Evolutionary conservation across 2,888 invertebrate species (phyloP), one percentile per base, ranked within the genome.

Genomic region (Acleris holmiana): DNA sequence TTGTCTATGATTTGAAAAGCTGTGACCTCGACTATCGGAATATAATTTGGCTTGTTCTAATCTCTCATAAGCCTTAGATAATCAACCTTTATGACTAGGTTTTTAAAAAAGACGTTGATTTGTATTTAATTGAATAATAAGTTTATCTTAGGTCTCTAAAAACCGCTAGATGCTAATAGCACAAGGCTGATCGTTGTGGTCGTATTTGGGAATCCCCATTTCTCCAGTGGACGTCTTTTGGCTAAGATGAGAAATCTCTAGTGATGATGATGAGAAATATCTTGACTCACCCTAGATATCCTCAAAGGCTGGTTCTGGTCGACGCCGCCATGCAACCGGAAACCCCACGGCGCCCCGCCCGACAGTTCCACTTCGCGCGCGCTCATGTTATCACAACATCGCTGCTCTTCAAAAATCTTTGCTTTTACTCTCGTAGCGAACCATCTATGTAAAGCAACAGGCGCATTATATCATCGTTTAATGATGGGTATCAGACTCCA

Each of bases 301-400:
- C 95, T 94, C 68, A 97, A 93, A 67, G 96, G 96, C 85, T 96
- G 95, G 81, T 95, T 95, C 76, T 94, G 94, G 89, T 97, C 97
- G 77, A 93, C 94, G 70, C 97, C 97, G 71, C 97, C 97, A 86
- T 96, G 96, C 95, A 97, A 96, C 72, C 97, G 95, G 92, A 97
- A 97, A 79, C 97, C 97, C 97, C 97, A 97, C 74, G 97, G 97
- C 84, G 96, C 95, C 70, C 97, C 97, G 74, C 97, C 97, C 81
- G 95, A 94, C 83, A 97, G 93, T 82, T 95, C 94, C 85, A 97
- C 96, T 90, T 95, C 95, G 77, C 95, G 93, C 72, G 95, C 92
- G 80, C 94, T 94, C 96, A 96, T 96, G 79, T 76, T 67, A 72
- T 84, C 82, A 86, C 76, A 83, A 78, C 90, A 89, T 88, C 73